Evolutionary conservation across 2,888 invertebrate genomes (phyloP).

Genomic region (Sialis fuliginosa): DNA sequence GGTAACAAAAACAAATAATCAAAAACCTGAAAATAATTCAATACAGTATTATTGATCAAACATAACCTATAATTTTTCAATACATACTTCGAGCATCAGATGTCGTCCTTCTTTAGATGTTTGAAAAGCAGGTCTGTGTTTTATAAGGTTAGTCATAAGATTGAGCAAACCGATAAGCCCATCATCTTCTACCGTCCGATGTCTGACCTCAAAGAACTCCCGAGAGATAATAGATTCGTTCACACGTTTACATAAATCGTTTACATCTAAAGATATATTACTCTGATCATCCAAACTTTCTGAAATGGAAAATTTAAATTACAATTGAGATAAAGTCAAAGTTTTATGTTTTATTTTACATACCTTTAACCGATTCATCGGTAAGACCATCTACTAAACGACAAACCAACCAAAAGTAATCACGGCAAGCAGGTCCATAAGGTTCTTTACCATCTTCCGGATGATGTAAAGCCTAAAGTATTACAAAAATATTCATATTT

Average conservation of each 20-base stretch:
- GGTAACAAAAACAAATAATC: slow-evolving; percentile 82
- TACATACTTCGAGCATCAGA: slow-evolving; percentile 38
- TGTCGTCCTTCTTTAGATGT: slow-evolving; percentile 56
- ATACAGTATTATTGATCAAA: neutral
- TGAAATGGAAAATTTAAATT: slow-evolving; percentile 8
- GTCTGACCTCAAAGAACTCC: slow-evolving; percentile 67
- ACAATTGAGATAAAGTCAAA: neutral
- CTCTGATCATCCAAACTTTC: slow-evolving; percentile 36
- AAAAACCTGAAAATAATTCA: slow-evolving; percentile 39
- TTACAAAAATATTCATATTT: slow-evolving; percentile 8
- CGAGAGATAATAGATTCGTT: slow-evolving; percentile 56
- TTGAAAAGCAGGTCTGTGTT: slow-evolving; percentile 78
- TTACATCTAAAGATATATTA: slow-evolving; percentile 46
- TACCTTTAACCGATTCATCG: slow-evolving; percentile 57
- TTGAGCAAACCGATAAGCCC: slow-evolving; percentile 77
- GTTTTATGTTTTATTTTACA: neutral
- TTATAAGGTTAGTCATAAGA: slow-evolving; percentile 70
- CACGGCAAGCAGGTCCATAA: slow-evolving; percentile 84
- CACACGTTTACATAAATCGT: slow-evolving; percentile 43
- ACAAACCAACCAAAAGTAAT: slow-evolving; percentile 87
- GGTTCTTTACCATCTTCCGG: slow-evolving; percentile 81
- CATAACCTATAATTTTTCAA: neutral
- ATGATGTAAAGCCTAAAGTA: slow-evolving; percentile 33
- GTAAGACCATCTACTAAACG: slow-evolving; percentile 73
- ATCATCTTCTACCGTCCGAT: slow-evolving; percentile 72